phyloP scores from a whole-genome alignment of 2,113 vertebrate genomes.

The Carlito syrichta region DNA sequence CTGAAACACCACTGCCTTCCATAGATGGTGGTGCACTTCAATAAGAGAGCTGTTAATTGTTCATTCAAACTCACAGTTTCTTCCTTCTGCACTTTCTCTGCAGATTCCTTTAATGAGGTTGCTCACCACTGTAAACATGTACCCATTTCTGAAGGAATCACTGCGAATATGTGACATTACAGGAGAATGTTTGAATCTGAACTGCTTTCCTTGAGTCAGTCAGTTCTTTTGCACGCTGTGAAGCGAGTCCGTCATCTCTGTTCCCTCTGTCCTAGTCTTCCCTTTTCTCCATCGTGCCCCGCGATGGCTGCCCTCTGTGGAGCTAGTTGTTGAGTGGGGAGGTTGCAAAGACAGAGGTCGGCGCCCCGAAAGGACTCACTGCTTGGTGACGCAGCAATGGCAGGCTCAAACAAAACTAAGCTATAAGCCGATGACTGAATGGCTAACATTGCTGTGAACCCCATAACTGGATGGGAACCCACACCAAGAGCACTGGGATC shows the following conservation, averaged over 20 bases:
- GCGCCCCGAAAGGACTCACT: not conserved
- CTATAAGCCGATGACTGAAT: not conserved
- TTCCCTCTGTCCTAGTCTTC: not conserved
- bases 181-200: not conserved
- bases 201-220: constrained; percentile 35
- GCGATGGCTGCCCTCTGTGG: not conserved
- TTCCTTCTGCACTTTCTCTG: not conserved
- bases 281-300: not conserved
- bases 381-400: not conserved
- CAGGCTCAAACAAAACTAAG: not conserved
- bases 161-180: not conserved
- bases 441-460: not conserved
- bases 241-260: not conserved
- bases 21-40: constrained; percentile 49
- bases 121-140: not conserved
- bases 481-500: not conserved
- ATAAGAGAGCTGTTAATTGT: constrained; percentile 62
- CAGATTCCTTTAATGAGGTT: constrained; percentile 30
- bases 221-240: not conserved
- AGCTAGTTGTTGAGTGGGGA: not conserved
- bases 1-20: constrained; percentile 51
- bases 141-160: not conserved
- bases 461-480: not conserved
- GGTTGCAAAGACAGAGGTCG: not conserved
- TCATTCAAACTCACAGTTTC: constrained; percentile 36